Conservation (phyloP, 2,888 invertebrate species). For the Standfussiana lucernea region DNA sequence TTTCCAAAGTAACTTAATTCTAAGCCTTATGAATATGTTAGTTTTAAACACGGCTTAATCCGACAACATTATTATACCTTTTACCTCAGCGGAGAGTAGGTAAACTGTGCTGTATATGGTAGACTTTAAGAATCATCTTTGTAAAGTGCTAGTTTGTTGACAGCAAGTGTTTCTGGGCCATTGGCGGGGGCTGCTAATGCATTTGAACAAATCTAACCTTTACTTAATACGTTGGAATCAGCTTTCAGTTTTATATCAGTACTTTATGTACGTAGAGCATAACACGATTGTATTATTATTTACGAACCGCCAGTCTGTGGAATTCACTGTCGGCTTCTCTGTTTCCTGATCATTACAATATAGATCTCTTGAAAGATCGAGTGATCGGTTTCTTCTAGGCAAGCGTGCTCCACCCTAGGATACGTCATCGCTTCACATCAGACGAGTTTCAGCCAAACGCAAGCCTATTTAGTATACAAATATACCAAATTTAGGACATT, state of each 20-base stretch:
- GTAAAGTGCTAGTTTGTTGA: neutral
- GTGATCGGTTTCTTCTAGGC: too few species aligned
- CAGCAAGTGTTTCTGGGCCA: too few species aligned
- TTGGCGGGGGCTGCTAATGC: too few species aligned
- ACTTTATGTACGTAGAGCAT: neutral
- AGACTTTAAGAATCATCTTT: neutral
- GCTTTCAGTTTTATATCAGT: neutral
- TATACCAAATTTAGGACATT: too few species aligned
- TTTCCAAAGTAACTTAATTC: conserved; percentile 40
- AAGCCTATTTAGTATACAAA: too few species aligned
- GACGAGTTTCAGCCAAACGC: too few species aligned
- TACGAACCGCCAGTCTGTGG: too few species aligned
- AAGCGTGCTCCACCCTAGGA: too few species aligned
- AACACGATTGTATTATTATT: neutral
- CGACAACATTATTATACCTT: conserved; percentile 39
- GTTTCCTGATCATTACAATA: too few species aligned
- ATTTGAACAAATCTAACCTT: neutral
- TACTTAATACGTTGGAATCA: neutral
- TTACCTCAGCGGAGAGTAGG: conserved; percentile 9
- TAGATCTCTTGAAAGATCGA: too few species aligned
- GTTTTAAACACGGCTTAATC: conserved; percentile 52
- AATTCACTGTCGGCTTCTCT: too few species aligned
- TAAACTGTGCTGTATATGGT: conserved; percentile 13
- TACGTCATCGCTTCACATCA: too few species aligned
- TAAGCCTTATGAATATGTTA: conserved; percentile 56